A percentile compares a stretch with the other conserved stretches of the same genome.
Evolutionary conservation across 1,140 invertebrate species (phyloP).

Genomic region (Harpegnathos saltator): DNA sequence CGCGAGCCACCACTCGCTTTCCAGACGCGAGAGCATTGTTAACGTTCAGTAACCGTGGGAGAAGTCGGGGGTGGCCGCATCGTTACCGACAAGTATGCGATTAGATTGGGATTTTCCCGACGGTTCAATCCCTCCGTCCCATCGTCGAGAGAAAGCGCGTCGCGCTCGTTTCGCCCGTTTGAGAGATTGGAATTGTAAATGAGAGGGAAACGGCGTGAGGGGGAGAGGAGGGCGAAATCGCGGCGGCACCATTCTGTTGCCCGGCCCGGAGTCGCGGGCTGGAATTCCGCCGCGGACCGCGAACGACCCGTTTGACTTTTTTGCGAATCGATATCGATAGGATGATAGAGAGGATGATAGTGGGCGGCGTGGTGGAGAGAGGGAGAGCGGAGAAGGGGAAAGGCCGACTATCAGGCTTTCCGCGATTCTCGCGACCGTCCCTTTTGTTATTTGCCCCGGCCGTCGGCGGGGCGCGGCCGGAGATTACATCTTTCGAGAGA

Average conservation of each 20-base stretch:
- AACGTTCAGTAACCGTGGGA: neutral
- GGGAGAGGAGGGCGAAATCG: too few relatives aligned
- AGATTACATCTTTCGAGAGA: slow-evolving; percentile 45
- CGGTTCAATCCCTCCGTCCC: neutral
- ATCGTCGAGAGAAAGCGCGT: neutral
- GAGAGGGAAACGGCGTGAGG: neutral
- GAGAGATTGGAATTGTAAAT: neutral
- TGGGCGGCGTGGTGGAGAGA: too few relatives aligned
- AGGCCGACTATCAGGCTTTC: neutral
- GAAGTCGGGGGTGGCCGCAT: too few relatives aligned
- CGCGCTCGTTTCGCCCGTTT: neutral
- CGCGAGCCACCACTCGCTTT: neutral
- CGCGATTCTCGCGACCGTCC: neutral
- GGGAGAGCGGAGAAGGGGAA: too few relatives aligned
- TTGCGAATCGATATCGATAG: too few relatives aligned
- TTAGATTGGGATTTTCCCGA: slow-evolving; percentile 12
- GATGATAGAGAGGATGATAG: too few relatives aligned
- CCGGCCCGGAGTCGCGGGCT: too few relatives aligned
- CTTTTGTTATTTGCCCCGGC: slow-evolving; percentile 1
- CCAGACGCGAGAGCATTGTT: slow-evolving; percentile 9
- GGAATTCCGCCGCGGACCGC: too few relatives aligned
- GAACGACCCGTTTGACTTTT: too few relatives aligned
- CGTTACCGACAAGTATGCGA: slow-evolving; percentile 5
- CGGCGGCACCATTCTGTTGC: too few relatives aligned
- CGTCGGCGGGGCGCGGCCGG: slow-evolving; percentile 15